These are phyloP conservation scores for Ormyrus pomaceus DNA, from an alignment of 2,888 invertebrate genomes.

Conservation along the genomic window DNA sequence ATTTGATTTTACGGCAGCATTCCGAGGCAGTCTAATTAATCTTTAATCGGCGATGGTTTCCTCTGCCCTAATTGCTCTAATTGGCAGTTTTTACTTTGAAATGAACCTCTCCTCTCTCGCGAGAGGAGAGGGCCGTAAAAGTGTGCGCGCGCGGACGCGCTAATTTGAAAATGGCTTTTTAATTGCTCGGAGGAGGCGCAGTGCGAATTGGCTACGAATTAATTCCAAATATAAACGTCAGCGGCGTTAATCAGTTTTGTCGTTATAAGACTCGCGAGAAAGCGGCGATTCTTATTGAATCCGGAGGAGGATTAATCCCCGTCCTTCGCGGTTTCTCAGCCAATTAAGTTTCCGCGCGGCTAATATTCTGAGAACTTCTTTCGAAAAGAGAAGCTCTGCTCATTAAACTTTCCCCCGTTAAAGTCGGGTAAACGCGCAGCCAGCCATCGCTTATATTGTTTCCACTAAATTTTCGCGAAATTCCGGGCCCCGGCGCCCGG, in stretches of 20 bases:
- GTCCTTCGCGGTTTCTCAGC: no score
- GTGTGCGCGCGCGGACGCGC: neutral
- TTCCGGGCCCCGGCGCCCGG: neutral
- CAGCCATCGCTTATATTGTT: constrained; percentile 7
- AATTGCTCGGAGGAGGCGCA: neutral
- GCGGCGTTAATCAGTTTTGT: no score
- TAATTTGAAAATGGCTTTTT: neutral
- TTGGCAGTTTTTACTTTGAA: constrained; percentile 44
- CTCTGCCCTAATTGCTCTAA: constrained; percentile 37
- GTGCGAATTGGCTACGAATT: no score
- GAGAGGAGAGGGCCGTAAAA: neutral
- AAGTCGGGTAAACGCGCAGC: neutral
- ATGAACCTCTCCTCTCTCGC: constrained; percentile 1
- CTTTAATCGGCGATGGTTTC: constrained; percentile 28
- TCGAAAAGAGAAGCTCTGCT: neutral
- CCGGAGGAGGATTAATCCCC: no score
- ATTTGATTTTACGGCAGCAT: constrained; percentile 32
- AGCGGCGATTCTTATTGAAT: no score
- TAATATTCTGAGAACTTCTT: no score
- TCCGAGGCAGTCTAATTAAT: constrained; percentile 37
- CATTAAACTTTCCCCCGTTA: constrained; percentile 11
- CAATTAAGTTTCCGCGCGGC: no score
- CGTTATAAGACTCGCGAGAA: no score
- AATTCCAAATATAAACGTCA: no score
- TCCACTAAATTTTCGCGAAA: constrained; percentile 10